phyloP scores from a whole-genome alignment of 1,140 invertebrate genomes.

The Adoxophyes honmai region DNA sequence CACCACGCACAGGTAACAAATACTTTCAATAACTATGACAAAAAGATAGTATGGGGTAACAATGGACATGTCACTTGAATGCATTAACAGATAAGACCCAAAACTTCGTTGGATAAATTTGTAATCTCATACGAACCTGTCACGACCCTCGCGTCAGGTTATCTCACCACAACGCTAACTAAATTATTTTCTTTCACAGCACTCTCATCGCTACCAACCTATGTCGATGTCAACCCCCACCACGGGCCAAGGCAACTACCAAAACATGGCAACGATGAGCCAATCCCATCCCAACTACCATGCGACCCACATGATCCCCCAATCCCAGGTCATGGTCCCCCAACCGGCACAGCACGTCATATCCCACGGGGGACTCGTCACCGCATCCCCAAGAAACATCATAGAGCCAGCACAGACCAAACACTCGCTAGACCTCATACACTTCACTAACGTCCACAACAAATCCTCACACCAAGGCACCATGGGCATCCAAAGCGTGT shows the following conservation, averaged over 20 bases:
- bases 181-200: constrained; percentile 29
- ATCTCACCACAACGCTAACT: too few relatives aligned
- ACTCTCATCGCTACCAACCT: constrained; percentile 58
- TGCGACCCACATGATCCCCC: constrained; percentile 27
- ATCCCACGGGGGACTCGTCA: constrained; percentile 35
- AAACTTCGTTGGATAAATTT: too few relatives aligned
- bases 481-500: constrained; percentile 49
- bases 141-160: too few relatives aligned
- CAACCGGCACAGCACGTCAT: constrained; percentile 3
- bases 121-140: too few relatives aligned
- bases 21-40: not conserved
- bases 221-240: constrained; percentile 68
- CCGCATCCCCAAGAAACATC: constrained; percentile 41
- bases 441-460: constrained; percentile 49
- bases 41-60: not conserved
- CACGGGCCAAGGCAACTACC: constrained; percentile 52
- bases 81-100: too few relatives aligned
- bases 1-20: constrained; percentile 48
- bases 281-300: constrained; percentile 61
- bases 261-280: constrained; percentile 53
- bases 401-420: constrained; percentile 46
- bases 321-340: constrained; percentile 1
- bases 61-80: too few relatives aligned
- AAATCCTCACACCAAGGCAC: constrained; percentile 31
- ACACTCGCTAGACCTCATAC: constrained; percentile 52